phyloP scores from a whole-genome alignment of 2,797 vertebrate species.

The Percopsis omiscomaycus region DNA sequence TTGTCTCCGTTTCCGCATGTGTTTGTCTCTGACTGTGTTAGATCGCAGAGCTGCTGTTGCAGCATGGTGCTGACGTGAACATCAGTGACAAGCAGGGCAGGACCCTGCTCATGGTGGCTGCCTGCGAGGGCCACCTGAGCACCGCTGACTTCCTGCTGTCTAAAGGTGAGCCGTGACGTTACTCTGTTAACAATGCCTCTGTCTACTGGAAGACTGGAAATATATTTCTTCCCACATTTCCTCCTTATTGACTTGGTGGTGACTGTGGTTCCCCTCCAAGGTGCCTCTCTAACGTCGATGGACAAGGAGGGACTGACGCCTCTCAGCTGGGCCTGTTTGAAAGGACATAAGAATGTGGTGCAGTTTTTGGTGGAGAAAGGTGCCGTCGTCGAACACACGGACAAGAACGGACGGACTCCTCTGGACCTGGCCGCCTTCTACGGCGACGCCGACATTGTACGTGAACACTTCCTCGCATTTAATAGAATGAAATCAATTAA shows the following conservation, averaged over 20 bases:
- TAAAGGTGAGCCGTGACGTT: conserved; percentile 81
- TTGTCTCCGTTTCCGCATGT: conserved; percentile 5
- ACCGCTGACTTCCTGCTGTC: conserved; percentile 94
- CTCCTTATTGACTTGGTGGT: background rate
- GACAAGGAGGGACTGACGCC: conserved; percentile 97
- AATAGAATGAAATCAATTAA: background rate
- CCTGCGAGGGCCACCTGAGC: conserved; percentile 93
- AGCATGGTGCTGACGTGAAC: conserved; percentile 89
- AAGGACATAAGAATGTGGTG: conserved; percentile 93
- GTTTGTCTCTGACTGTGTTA: conserved; percentile 57
- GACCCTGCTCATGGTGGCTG: conserved; percentile 95
- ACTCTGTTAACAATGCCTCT: too few relatives aligned
- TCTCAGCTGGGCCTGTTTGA: conserved; percentile 97
- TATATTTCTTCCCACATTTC: background rate
- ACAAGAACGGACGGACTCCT: conserved; percentile 95
- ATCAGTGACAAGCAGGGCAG: conserved; percentile 94
- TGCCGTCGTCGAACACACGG: conserved; percentile 91
- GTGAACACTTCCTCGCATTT: conserved; percentile 48
- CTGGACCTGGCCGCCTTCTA: conserved; percentile 97
- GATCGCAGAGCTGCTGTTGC: conserved; percentile 89
- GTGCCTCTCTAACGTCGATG: conserved; percentile 87
- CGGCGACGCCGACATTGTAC: conserved; percentile 93
- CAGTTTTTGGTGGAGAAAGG: conserved; percentile 93
- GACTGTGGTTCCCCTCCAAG: conserved; percentile 64
- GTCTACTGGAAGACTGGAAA: too few relatives aligned